These are phyloP conservation scores for Entomobrya proxima DNA, from an alignment of 2,888 invertebrate species.

Conservation along the genomic window DNA sequence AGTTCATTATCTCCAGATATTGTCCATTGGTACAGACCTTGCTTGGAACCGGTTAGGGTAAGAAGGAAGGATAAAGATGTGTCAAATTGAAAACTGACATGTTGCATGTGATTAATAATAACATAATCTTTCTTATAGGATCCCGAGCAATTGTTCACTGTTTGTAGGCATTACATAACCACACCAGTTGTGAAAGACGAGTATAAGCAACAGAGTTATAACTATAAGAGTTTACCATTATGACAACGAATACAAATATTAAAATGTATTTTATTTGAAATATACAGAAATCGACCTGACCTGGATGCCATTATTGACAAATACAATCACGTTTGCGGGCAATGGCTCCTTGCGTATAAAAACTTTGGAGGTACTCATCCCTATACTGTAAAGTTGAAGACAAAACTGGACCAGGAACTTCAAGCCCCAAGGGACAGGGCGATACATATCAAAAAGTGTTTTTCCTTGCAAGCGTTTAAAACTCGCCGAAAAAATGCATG, in stretches of 20 bases:
- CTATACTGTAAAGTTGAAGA: neutral
- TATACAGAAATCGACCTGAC: no score
- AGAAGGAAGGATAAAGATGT: neutral
- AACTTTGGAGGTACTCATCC: neutral
- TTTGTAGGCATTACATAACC: neutral
- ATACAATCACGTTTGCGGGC: neutral
- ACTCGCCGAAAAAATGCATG: neutral
- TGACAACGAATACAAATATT: no score
- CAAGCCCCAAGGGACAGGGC: neutral
- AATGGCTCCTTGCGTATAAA: neutral
- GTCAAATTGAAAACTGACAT: neutral
- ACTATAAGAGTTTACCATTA: no score
- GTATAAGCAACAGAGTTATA: no score
- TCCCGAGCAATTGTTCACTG: neutral
- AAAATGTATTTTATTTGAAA: no score
- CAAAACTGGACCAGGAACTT: neutral
- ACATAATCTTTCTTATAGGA: conserved; percentile 14
- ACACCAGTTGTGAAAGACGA: neutral
- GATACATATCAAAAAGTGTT: neutral
- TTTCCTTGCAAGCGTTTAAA: neutral
- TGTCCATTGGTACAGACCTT: neutral
- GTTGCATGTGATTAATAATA: no score
- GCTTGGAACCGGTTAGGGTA: neutral
- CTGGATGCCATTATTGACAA: neutral
- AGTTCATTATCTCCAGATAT: neutral